phyloP scores from a whole-genome alignment of 1,140 invertebrate species.

The Dolichoris vasculosae region DNA sequence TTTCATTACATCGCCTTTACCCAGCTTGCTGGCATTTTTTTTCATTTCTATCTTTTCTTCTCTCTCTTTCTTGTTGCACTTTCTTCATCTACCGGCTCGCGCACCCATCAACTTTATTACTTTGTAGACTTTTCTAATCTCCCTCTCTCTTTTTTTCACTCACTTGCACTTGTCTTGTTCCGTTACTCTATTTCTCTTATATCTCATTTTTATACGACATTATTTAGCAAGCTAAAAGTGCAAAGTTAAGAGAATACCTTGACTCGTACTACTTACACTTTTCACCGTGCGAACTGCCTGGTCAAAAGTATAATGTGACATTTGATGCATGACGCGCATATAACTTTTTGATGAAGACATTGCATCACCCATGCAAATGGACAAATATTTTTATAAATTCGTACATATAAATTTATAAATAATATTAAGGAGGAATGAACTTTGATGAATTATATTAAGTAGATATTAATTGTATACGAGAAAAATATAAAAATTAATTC shows the following conservation, averaged over 20 bases:
- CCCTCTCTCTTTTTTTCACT: conserved; percentile 33
- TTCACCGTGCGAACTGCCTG: no score
- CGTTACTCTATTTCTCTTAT: neutral
- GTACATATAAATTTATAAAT: conserved; percentile 37
- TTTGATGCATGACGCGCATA: no score
- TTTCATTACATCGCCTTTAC: conserved; percentile 64
- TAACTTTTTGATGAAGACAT: no score
- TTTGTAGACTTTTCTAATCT: conserved; percentile 55
- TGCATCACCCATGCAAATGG: no score
- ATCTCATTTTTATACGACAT: conserved; percentile 38
- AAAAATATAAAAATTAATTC: no score
- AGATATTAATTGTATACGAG: no score
- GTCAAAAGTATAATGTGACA: no score
- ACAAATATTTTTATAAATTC: neutral
- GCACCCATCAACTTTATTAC: conserved; percentile 67
- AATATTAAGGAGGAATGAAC: no score
- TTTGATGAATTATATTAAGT: no score
- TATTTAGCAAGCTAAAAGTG: conserved; percentile 25
- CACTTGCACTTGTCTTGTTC: conserved; percentile 14
- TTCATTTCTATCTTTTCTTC: neutral
- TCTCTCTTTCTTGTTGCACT: conserved; percentile 9
- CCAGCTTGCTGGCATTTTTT: neutral
- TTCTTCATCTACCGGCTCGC: neutral
- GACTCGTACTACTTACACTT: no score
- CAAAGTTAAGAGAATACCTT: neutral